phyloP scores from a whole-genome alignment of 2,888 invertebrate species.

The Xylophagus ater region DNA sequence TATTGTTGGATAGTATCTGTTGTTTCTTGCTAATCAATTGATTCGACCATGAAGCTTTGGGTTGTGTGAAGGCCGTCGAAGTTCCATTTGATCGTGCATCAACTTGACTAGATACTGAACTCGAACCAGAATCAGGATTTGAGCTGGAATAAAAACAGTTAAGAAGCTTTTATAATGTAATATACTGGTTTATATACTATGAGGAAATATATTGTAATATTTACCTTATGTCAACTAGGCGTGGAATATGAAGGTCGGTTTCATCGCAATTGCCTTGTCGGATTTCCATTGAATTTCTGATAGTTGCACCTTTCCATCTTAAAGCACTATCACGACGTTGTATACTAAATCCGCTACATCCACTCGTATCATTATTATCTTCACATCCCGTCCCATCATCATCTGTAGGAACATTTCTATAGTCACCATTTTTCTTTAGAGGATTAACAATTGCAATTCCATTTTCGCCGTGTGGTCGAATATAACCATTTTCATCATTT shows the following conservation, averaged over 20 bases:
- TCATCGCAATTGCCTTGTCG: slow-evolving; percentile 26
- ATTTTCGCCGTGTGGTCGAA: slow-evolving; percentile 19
- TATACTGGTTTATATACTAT: too few relatives aligned
- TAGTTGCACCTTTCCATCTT: slow-evolving; percentile 30
- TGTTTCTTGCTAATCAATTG: slow-evolving; percentile 27
- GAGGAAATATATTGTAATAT: slow-evolving; percentile 16
- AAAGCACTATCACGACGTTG: slow-evolving; percentile 26
- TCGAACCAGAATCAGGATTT: slow-evolving; percentile 45
- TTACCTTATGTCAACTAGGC: slow-evolving; percentile 51
- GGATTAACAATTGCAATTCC: slow-evolving; percentile 39
- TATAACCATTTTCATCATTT: slow-evolving; percentile 20
- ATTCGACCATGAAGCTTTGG: slow-evolving; percentile 40
- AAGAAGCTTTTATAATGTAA: too few relatives aligned
- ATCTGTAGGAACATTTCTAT: slow-evolving; percentile 59
- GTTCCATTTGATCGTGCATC: slow-evolving; percentile 25
- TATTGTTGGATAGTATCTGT: background rate
- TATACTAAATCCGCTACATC: slow-evolving; percentile 28
- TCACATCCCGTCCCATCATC: slow-evolving; percentile 53
- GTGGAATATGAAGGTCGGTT: slow-evolving; percentile 56
- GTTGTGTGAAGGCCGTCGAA: slow-evolving; percentile 16
- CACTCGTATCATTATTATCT: slow-evolving; percentile 33
- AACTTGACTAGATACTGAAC: slow-evolving; percentile 44
- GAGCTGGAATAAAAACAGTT: slow-evolving; percentile 27
- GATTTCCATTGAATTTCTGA: slow-evolving; percentile 24
- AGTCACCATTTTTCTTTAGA: slow-evolving; percentile 52